phyloP scores from a whole-genome alignment of 1,140 invertebrate species.

The Caenorhabditis briggsae region DNA sequence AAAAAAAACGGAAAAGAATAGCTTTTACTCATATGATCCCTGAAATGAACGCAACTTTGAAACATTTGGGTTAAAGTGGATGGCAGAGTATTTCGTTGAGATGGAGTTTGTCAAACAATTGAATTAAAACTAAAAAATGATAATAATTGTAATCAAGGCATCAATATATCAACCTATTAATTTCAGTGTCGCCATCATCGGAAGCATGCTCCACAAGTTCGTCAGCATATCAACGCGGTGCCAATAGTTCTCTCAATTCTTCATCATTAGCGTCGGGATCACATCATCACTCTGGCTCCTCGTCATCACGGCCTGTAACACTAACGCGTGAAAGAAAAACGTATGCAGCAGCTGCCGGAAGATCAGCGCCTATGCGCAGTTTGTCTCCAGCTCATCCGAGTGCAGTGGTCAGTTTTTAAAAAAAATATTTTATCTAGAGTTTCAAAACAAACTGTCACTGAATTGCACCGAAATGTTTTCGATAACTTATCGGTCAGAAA shows the following conservation, averaged over 20 bases:
- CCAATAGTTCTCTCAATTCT: constrained; percentile 22
- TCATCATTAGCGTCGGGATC: not conserved
- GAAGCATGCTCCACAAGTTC: constrained; percentile 33
- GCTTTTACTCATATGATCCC: not conserved
- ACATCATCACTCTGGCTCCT: constrained; percentile 1
- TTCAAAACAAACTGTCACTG: too few relatives aligned
- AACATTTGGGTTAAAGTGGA: not conserved
- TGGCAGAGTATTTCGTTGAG: not conserved
- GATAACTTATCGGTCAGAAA: not conserved
- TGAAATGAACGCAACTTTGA: not conserved
- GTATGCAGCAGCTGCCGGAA: not conserved
- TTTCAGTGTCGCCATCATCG: constrained; percentile 50
- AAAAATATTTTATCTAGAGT: too few relatives aligned
- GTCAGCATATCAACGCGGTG: not conserved
- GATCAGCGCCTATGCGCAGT: constrained; percentile 43
- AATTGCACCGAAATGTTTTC: too few relatives aligned
- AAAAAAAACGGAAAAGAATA: not conserved
- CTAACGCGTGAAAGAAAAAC: constrained; percentile 22
- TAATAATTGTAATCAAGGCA: not conserved
- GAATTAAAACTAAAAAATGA: not conserved
- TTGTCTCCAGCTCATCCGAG: constrained; percentile 63
- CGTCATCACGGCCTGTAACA: constrained; percentile 25
- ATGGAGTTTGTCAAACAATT: not conserved
- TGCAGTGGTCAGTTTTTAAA: constrained; percentile 54
- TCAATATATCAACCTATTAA: too few relatives aligned